These are phyloP conservation scores for Altica lythri DNA, from an alignment of 2,888 invertebrate genomes.

Conservation along the genomic window DNA sequence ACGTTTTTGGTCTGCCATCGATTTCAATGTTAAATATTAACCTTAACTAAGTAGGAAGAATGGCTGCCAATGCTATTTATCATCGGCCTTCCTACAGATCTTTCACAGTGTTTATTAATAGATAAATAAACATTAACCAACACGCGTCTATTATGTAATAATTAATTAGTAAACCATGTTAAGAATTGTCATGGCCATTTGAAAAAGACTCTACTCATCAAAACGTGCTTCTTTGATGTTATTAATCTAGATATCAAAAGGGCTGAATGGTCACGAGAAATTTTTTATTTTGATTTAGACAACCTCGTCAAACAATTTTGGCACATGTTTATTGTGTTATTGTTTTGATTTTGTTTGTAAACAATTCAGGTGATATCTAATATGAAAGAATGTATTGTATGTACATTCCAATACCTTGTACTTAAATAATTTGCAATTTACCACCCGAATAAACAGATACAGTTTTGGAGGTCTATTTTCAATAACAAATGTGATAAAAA, in stretches of 20 bases:
- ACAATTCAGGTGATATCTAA: no score
- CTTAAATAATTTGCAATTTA: no score
- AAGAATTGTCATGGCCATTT: conserved; percentile 4
- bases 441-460: no score
- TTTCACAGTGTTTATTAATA: conserved; percentile 7
- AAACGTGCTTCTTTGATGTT: conserved; percentile 1
- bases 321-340: no score
- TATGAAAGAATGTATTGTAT: no score
- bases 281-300: neutral
- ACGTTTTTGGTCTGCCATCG: neutral
- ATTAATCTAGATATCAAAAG: neutral
- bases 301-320: no score
- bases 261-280: neutral
- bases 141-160: conserved; percentile 7
- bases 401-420: no score
- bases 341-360: no score
- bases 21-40: conserved; percentile 1
- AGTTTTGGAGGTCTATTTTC: no score
- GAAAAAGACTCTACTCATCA: neutral
- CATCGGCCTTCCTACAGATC: conserved; percentile 13
- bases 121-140: conserved; percentile 3
- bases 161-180: neutral
- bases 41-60: conserved; percentile 10
- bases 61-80: neutral
- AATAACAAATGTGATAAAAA: no score